Conservation (phyloP, 1,140 invertebrate genomes). For the Eupeodes corollae region DNA sequence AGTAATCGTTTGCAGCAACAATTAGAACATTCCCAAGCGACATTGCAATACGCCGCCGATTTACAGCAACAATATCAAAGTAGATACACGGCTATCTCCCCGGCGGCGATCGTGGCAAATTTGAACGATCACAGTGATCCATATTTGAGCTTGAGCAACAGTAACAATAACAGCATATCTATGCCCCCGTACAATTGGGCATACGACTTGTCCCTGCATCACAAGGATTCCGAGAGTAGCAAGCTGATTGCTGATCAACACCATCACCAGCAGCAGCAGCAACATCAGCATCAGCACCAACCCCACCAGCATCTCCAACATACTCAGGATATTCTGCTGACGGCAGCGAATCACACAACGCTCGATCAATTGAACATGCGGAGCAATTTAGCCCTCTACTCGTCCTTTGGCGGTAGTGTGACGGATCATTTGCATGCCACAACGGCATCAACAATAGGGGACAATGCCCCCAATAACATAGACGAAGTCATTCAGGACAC, state of each 20-base stretch:
- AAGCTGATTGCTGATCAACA: not conserved
- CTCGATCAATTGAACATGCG: constrained; percentile 29
- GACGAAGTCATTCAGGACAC: constrained; percentile 36
- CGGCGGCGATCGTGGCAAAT: not conserved
- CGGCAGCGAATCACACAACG: constrained; percentile 9
- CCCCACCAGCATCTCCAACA: constrained; percentile 16
- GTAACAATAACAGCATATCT: not conserved
- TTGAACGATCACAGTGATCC: constrained; percentile 6
- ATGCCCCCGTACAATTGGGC: constrained; percentile 8
- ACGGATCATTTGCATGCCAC: constrained; percentile 6
- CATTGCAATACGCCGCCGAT: constrained; percentile 9
- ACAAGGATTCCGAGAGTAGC: constrained; percentile 7
- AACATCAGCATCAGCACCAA: constrained; percentile 9
- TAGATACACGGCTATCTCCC: not conserved
- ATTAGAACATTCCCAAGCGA: constrained; percentile 6
- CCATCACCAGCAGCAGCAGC: constrained; percentile 1
- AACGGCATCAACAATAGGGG: constrained; percentile 18
- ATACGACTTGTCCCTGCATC: constrained; percentile 11
- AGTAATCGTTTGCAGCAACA: constrained; percentile 15
- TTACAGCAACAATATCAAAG: not conserved
- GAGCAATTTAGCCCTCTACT: constrained; percentile 27
- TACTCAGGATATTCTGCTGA: constrained; percentile 7
- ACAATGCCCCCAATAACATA: constrained; percentile 21
- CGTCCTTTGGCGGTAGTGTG: constrained; percentile 17
- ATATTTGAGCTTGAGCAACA: constrained; percentile 8